Evolutionary conservation across 2,888 invertebrate species (phyloP).

Genomic region (Hoplodrina blanda): DNA sequence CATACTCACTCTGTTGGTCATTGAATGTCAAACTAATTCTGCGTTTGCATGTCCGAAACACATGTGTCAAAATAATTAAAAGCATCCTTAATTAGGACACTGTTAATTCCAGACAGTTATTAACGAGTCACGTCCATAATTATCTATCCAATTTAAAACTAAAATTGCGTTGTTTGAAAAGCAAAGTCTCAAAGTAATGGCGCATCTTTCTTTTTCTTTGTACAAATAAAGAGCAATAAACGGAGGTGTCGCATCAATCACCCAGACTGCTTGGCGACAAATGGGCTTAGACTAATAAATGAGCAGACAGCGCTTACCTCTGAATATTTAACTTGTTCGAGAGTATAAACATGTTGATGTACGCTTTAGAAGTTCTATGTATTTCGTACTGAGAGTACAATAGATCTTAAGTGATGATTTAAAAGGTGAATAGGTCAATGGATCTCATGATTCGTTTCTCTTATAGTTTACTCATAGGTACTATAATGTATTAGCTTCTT

Average conservation of each 20-base stretch:
- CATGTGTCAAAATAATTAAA: conserved; percentile 9
- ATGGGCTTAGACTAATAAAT: conserved; percentile 54
- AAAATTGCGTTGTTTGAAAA: background rate
- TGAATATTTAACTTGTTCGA: conserved; percentile 51
- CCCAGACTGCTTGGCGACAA: conserved; percentile 61
- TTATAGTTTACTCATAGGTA: too few species aligned
- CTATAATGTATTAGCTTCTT: too few species aligned
- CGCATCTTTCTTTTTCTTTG: conserved; percentile 13
- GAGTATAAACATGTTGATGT: conserved; percentile 27
- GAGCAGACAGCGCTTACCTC: conserved; percentile 38
- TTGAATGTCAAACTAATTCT: conserved; percentile 5
- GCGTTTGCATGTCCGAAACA: conserved; percentile 16
- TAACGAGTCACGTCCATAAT: background rate
- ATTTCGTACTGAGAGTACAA: background rate
- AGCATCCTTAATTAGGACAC: conserved; percentile 9
- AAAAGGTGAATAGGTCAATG: background rate
- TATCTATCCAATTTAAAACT: background rate
- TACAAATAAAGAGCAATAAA: conserved; percentile 53
- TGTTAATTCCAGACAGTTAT: conserved; percentile 2
- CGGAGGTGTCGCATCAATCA: conserved; percentile 44
- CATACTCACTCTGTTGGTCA: background rate
- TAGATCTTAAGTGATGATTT: background rate
- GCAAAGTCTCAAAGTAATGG: background rate
- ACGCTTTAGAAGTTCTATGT: background rate
- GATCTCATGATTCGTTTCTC: background rate